Evolutionary conservation across 2,113 vertebrate genomes (phyloP).

Genomic region (Chaetodon auriga): DNA sequence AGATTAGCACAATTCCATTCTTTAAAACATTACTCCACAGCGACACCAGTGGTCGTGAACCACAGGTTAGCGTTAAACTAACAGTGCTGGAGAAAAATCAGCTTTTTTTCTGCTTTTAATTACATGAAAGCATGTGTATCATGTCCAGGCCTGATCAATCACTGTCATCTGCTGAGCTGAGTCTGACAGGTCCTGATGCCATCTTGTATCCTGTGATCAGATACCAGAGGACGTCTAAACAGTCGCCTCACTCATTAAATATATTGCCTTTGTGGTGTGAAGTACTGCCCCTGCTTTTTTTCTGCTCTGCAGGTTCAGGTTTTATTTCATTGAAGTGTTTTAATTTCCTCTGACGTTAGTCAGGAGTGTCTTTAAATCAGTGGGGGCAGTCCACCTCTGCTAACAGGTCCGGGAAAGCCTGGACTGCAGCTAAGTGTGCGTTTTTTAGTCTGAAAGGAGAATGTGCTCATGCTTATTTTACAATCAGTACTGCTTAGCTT

Average conservation of each 20-base stretch:
- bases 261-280: neutral
- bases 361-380: constrained; percentile 19
- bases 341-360: constrained; percentile 1
- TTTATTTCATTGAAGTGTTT: constrained; percentile 22
- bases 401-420: neutral
- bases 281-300: neutral
- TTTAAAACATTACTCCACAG: neutral
- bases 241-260: constrained; percentile 31
- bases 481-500: neutral
- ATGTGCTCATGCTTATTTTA: neutral
- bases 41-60: neutral
- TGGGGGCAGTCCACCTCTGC: neutral
- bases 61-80: too few relatives aligned
- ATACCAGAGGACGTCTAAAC: constrained; percentile 21
- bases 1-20: neutral
- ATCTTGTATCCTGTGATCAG: constrained; percentile 34
- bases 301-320: neutral
- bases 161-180: constrained; percentile 26
- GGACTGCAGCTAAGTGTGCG: neutral
- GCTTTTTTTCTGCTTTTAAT: constrained; percentile 23
- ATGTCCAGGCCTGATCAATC: constrained; percentile 32
- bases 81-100: neutral
- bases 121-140: constrained; percentile 12
- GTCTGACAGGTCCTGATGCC: constrained; percentile 31
- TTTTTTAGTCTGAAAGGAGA: neutral